Percentiles rank a stretch among this genome's conserved stretches.
Evolutionary conservation across 2,888 invertebrate genomes (phyloP).

Genomic region (Lucinisca nassula): DNA sequence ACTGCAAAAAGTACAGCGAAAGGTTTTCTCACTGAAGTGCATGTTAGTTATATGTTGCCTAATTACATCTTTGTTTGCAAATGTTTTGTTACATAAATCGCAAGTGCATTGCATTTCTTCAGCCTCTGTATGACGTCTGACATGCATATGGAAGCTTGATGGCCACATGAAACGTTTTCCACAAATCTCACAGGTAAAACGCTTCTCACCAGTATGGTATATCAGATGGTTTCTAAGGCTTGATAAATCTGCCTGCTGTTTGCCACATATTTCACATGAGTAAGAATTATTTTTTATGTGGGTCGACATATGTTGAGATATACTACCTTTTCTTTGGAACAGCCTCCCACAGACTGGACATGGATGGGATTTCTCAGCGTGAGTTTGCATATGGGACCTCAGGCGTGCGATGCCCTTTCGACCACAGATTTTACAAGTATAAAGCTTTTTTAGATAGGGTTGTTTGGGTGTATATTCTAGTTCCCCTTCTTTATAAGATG

Average conservation of each 20-base stretch:
- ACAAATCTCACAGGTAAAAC: neutral
- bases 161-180: neutral
- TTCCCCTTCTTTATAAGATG: no score
- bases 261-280: neutral
- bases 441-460: no score
- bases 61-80: neutral
- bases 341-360: neutral
- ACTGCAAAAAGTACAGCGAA: neutral
- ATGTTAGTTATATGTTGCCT: neutral
- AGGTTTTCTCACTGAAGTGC: neutral
- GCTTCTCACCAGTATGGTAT: neutral
- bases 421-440: no score
- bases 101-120: neutral
- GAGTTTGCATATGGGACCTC: no score
- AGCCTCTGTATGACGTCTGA: neutral
- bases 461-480: no score
- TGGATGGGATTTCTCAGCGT: neutral
- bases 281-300: neutral
- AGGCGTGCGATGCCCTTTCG: no score
- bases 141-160: neutral
- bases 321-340: neutral
- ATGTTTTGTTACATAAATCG: neutral
- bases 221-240: neutral
- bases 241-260: neutral
- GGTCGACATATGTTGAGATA: neutral